These are phyloP conservation scores for Conus betulinus DNA, from an alignment of 1,140 invertebrate species.

Conservation along the genomic window DNA sequence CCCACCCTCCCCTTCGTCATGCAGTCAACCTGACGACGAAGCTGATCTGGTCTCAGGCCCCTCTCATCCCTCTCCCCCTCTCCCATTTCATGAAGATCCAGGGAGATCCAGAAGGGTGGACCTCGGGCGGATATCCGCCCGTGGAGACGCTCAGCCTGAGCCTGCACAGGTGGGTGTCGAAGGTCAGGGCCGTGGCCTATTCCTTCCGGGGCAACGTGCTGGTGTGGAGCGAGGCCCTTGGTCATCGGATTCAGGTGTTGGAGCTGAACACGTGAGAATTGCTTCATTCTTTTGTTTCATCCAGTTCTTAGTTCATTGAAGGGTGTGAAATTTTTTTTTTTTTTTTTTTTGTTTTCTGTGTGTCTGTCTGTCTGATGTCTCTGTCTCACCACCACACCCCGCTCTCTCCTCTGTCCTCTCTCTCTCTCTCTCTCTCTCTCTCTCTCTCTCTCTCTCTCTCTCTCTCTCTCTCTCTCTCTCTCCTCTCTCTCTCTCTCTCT, in stretches of 20 bases:
- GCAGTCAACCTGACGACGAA: constrained; percentile 65
- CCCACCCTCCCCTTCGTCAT: not conserved
- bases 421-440: too few species aligned
- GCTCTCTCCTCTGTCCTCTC: too few species aligned
- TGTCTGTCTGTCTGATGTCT: too few species aligned
- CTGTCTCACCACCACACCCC: too few species aligned
- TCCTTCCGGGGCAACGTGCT: constrained; percentile 57
- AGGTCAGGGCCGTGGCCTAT: constrained; percentile 56
- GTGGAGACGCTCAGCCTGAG: constrained; percentile 61
- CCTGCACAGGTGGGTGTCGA: constrained; percentile 41
- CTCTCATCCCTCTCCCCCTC: constrained; percentile 46
- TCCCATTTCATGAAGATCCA: constrained; percentile 66
- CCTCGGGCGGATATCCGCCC: constrained; percentile 53
- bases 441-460: too few species aligned
- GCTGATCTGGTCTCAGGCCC: constrained; percentile 68
- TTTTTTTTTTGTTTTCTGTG: too few species aligned
- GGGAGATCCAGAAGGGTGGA: constrained; percentile 66
- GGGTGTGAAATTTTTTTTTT: too few species aligned
- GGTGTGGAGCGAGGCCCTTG: constrained; percentile 66
- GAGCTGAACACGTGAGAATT: constrained; percentile 37
- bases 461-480: too few species aligned
- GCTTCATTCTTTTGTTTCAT: too few species aligned
- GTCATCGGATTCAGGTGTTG: constrained; percentile 63
- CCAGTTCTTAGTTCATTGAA: too few species aligned
- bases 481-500: too few species aligned